These are phyloP conservation scores for Protonibea diacanthus DNA, from an alignment of 2,797 vertebrate genomes.

Conservation along the genomic window DNA sequence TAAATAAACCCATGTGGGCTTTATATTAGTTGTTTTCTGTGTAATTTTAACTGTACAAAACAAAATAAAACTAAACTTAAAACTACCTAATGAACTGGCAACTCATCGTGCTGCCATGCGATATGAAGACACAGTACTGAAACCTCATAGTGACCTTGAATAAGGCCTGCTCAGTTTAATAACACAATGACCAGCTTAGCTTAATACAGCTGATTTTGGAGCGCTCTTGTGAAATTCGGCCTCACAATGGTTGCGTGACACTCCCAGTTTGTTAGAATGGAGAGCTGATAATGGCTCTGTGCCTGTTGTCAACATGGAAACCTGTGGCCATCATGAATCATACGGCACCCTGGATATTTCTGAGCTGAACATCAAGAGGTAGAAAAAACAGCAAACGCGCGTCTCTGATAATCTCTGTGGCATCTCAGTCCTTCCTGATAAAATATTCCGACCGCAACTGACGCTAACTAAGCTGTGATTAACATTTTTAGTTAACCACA, in stretches of 20 bases:
- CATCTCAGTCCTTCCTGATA: not conserved
- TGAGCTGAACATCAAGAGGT: not conserved
- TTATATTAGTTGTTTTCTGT: too few relatives aligned
- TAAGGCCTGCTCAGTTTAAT: not conserved
- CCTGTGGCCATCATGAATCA: not conserved
- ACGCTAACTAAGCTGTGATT: not conserved
- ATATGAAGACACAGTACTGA: not conserved
- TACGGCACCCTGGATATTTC: not conserved
- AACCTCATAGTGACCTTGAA: not conserved
- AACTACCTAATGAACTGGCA: not conserved
- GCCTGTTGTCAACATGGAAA: not conserved
- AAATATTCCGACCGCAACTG: not conserved
- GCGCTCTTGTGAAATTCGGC: not conserved
- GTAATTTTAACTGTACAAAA: too few relatives aligned
- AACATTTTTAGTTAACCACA: not conserved
- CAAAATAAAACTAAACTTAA: too few relatives aligned
- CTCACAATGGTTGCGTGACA: not conserved
- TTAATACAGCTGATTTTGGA: not conserved
- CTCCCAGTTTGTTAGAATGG: constrained; percentile 8
- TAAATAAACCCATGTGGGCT: too few relatives aligned
- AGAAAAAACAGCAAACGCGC: not conserved
- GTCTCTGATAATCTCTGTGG: not conserved
- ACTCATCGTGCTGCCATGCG: not conserved
- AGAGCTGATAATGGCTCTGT: constrained; percentile 10
- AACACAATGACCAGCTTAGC: not conserved